Evolutionary conservation across 2,113 vertebrate genomes (phyloP), one percentile per base, ranked within the genome.

Genomic region (Chionomys nivalis): DNA sequence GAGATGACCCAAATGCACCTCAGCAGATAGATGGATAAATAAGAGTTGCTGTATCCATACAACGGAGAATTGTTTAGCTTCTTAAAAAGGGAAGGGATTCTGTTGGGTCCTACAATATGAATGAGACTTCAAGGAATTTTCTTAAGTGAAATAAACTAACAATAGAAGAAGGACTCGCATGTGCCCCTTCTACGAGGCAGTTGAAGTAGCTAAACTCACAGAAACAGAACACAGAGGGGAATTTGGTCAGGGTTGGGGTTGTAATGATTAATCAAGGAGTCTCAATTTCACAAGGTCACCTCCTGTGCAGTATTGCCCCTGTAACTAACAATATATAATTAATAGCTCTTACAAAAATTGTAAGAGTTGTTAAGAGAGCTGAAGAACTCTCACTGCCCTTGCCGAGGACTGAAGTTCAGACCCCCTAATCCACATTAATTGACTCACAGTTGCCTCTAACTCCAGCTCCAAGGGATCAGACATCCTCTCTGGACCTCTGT

Each of bases 211-310:
- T 44, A 77, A 49, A 52, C 26, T 83, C 68, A 44, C 6, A 65
- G 33, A 75, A 39, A 91, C 79, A 92, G 36, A 78, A 36, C 44
- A 66, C 23, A 70, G 79, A 87, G n/a, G 39, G 12, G 7, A 47
- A 52, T 58, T 55, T 36, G n/a, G 0, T 1, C 1, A 6, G 11
- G 3, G 8, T 31, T 63, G 61, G 3, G 26, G 28, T 24, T 2
- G 7, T 26, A 90, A n/a, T 52, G n/a, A 5, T 42, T 81, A 16
- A 83, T 65, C 33, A 73, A 61, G 5, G 1, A 87, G 9, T n/a
- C 19, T 95, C 82, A 58, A 9, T 49, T 55, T 26, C 23, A 5
- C 28, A 68, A 86, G 13, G 82, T 79, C 17, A 55, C 68, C 66
- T 70, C 19, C 58, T 87, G 0, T 47, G 47, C 17, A 52, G 19